Percentiles rank a stretch among this genome's conserved stretches.
Evolutionary conservation across 2,797 vertebrate species (phyloP).

Genomic region (Capromys pilorides): DNA sequence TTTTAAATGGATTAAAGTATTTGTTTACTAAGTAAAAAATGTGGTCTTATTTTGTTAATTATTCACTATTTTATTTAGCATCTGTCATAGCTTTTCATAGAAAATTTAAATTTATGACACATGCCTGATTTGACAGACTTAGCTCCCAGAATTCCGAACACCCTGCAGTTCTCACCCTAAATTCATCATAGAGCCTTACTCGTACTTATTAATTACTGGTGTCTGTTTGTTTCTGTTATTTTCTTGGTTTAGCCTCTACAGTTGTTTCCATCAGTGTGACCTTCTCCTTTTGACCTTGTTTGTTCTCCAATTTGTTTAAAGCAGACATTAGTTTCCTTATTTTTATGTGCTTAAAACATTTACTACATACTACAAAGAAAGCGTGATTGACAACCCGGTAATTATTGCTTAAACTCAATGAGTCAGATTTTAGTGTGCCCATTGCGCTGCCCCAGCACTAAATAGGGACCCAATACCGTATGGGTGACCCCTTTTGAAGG

Average conservation of each 20-base stretch:
- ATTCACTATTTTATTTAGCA: neutral
- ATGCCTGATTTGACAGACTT: neutral
- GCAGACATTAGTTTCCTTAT: neutral
- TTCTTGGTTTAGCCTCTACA: neutral
- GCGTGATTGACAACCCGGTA: neutral
- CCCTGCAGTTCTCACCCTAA: neutral
- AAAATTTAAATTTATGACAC: neutral
- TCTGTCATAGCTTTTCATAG: neutral
- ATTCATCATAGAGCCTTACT: neutral
- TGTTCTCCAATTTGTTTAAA: neutral
- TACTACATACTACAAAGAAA: neutral
- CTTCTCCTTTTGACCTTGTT: neutral
- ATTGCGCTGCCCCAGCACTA: neutral
- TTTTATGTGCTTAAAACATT: neutral
- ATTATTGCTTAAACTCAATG: neutral
- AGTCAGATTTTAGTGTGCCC: neutral
- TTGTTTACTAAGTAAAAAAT: neutral
- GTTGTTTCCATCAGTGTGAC: neutral
- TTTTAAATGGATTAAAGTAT: neutral
- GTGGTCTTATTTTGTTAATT: neutral
- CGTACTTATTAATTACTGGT: neutral
- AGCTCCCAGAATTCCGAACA: neutral
- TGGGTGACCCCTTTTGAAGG: neutral
- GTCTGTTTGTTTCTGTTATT: neutral
- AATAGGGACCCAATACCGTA: neutral